Conservation (phyloP, 2,888 invertebrate genomes). For the Napeogenes inachia region DNA sequence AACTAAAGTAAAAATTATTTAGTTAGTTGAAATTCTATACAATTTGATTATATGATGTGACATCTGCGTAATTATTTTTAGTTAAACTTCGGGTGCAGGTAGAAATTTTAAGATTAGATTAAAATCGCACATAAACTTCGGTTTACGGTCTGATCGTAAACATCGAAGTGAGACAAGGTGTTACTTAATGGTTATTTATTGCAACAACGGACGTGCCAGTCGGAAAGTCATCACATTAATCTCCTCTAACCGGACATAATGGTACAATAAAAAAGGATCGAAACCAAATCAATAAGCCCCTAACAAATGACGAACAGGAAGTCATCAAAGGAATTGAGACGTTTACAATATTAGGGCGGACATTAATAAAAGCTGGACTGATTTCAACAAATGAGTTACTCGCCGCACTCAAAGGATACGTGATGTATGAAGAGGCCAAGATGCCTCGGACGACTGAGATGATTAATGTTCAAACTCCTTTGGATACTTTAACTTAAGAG, state of each 20-base stretch:
- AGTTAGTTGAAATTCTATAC: slow-evolving; percentile 7
- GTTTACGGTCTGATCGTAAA: slow-evolving; percentile 63
- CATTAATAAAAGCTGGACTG: slow-evolving; percentile 58
- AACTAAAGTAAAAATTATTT: background rate
- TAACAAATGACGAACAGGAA: slow-evolving; percentile 59
- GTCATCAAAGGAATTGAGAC: slow-evolving; percentile 67
- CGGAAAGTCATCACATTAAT: slow-evolving; percentile 64
- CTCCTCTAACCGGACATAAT: slow-evolving; percentile 58
- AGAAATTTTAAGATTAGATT: slow-evolving; percentile 66
- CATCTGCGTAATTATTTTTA: slow-evolving; percentile 41
- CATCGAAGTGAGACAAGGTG: slow-evolving; percentile 60
- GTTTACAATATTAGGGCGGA: slow-evolving; percentile 59
- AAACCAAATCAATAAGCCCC: slow-evolving; percentile 46
- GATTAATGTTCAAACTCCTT: slow-evolving; percentile 59
- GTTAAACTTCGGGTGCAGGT: slow-evolving; percentile 49
- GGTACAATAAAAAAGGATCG: slow-evolving; percentile 44
- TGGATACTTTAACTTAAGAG: slow-evolving; percentile 37
- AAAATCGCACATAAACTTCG: slow-evolving; percentile 36
- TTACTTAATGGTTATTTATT: slow-evolving; percentile 75
- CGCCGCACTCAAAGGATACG: slow-evolving; percentile 55
- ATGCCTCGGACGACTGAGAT: slow-evolving; percentile 48
- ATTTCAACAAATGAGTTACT: slow-evolving; percentile 63
- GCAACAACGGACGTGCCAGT: slow-evolving; percentile 57
- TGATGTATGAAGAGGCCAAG: slow-evolving; percentile 52
- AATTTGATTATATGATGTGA: slow-evolving; percentile 9